phyloP scores from a whole-genome alignment of 2,113 vertebrate species.

The Xiphophorus hellerii region DNA sequence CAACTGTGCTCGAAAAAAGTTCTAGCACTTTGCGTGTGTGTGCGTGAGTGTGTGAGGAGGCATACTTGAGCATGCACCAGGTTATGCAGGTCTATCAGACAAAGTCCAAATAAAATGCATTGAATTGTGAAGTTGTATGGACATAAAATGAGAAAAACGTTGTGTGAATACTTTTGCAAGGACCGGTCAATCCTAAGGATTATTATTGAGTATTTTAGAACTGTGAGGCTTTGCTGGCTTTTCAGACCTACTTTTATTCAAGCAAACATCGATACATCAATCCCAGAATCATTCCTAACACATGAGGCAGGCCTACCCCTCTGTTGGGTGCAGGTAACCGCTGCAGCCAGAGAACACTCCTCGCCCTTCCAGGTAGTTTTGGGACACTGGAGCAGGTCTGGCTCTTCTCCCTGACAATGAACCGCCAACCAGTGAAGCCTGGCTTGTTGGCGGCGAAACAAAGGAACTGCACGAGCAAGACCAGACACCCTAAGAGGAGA shows the following conservation, averaged over 20 bases:
- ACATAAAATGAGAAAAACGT: not conserved
- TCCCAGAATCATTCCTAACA: not conserved
- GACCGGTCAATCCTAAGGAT: not conserved
- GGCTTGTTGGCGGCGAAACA: constrained; percentile 76
- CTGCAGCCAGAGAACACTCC: constrained; percentile 82
- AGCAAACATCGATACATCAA: not conserved
- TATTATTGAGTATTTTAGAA: not conserved
- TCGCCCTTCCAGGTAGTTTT: constrained; percentile 84
- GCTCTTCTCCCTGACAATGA: constrained; percentile 86
- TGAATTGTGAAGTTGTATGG: not conserved
- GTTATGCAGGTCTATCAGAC: not conserved
- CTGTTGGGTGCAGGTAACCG: constrained; percentile 83
- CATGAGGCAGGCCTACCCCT: constrained; percentile 68
- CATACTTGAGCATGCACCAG: not conserved
- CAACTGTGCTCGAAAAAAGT: no score
- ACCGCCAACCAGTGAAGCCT: constrained; percentile 86
- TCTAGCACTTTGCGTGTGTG: no score
- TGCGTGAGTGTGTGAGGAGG: no score
- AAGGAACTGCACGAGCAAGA: constrained; percentile 75
- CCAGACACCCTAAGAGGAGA: constrained; percentile 81
- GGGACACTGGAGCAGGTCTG: constrained; percentile 85
- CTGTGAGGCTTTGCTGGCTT: not conserved
- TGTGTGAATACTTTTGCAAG: not conserved
- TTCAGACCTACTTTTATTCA: not conserved
- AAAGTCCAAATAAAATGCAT: not conserved